Evolutionary conservation across 2,113 vertebrate genomes (phyloP), one percentile per base, ranked within the genome.

Genomic region (Macroglossus sobrinus): DNA sequence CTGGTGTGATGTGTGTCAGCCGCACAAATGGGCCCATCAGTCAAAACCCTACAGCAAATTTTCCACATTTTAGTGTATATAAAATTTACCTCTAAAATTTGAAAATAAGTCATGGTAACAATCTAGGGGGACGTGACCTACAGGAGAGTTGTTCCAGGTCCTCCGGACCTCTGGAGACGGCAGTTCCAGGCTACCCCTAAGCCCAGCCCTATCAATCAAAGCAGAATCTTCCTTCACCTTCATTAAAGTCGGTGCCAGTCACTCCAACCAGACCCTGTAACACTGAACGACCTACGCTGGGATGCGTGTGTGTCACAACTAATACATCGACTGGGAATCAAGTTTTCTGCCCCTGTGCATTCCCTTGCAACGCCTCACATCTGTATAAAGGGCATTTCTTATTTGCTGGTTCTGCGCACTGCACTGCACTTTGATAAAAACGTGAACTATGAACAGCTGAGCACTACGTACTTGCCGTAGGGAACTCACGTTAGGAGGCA

Each of bases 101-200:
- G 8, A 59, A n/a, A 55, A n/a, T 38, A 35, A 64, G 9, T 53
- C 50, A 30, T 2, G 8, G 26, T 22, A 45, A 45, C 4, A 43
- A 88, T 24, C 22, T 15, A 61, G 26, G 28, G 21, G 13, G 24
- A 66, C 0, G 33, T 4, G 28, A 26, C 57, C 47, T n/a, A 1
- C 4, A 35, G 40, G 50, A 61, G 5, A 68, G 78, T 4, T 38
- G 26, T 4, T 40, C 55, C 59, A 21, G 28, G 45, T 55, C 26
- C 22, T 1, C 50, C 2, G 14, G 15, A 26, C 5, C 24, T 80
- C 59, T 24, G 21, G n/a, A 16, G 19, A 74, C 43, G 4, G 10
- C 3, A n/a, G 5, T 2, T 26, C 0, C 15, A 4, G 14, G 35
- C 38, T 1, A 13, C 7, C 24, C 1, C 63, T 35, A 33, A 84